These are phyloP conservation scores for Andrena praecox DNA, from an alignment of 2,888 invertebrate species.

Conservation along the genomic window DNA sequence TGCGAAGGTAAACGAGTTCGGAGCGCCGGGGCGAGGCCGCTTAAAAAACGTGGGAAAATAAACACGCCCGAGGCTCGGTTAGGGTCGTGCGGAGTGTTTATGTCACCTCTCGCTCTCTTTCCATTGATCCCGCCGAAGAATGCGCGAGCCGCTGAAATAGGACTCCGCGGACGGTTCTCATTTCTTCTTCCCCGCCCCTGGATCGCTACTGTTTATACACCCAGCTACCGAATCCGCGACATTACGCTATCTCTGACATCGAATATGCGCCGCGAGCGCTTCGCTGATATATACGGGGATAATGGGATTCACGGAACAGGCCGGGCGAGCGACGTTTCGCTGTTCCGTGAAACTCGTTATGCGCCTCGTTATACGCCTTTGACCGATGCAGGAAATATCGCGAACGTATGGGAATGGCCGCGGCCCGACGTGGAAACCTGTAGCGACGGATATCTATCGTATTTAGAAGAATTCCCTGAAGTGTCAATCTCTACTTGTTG, in stretches of 20 bases:
- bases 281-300: conserved; percentile 34
- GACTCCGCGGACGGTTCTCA: conserved; percentile 23
- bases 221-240: no score
- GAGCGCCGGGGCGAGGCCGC: no score
- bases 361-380: conserved; percentile 27
- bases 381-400: conserved; percentile 12
- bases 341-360: conserved; percentile 38
- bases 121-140: no score
- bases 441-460: background rate
- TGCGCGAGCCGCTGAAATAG: conserved; percentile 13
- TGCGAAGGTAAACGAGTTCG: no score
- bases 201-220: no score
- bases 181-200: no score
- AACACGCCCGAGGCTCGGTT: no score
- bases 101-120: no score
- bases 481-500: no score
- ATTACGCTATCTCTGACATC: no score
- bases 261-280: conserved; percentile 4
- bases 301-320: conserved; percentile 43
- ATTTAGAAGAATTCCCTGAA: background rate
- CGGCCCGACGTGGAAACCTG: background rate
- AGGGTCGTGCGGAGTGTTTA: no score
- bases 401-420: background rate
- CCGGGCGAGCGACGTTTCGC: conserved; percentile 17
- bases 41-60: no score